Percentiles rank a stretch among this genome's conserved stretches.
Conservation (phyloP, 2,888 invertebrate species). For the Lochmaea crataegi region DNA sequence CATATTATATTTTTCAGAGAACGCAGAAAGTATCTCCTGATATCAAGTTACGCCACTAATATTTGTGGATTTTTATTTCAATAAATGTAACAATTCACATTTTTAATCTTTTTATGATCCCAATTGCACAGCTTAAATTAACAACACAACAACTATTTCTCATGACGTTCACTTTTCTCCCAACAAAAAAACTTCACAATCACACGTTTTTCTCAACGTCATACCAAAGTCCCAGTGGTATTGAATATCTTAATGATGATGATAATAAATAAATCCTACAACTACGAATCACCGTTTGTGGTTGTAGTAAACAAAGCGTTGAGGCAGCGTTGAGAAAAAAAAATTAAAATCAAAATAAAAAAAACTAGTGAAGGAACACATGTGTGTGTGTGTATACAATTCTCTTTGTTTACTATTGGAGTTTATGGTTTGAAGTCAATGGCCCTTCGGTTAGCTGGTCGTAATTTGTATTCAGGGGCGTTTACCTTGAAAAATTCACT, state of each 20-base stretch:
- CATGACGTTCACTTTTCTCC: too few relatives aligned
- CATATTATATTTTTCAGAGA: too few relatives aligned
- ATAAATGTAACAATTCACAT: too few relatives aligned
- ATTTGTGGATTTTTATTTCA: too few relatives aligned
- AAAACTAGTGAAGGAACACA: slow-evolving; percentile 27
- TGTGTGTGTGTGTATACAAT: slow-evolving; percentile 23
- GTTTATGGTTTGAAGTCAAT: slow-evolving; percentile 36
- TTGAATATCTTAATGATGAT: slow-evolving; percentile 20
- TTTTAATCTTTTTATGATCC: too few relatives aligned
- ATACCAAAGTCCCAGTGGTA: slow-evolving; percentile 9
- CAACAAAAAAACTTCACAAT: not conserved
- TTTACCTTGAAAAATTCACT: not conserved
- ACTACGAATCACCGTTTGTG: slow-evolving; percentile 21
- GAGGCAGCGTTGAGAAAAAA: slow-evolving; percentile 2
- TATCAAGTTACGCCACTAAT: too few relatives aligned
- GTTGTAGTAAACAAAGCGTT: slow-evolving; percentile 33
- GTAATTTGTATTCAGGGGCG: slow-evolving; percentile 11
- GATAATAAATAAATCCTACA: slow-evolving; percentile 14
- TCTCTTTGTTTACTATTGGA: slow-evolving; percentile 42
- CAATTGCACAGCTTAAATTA: too few relatives aligned
- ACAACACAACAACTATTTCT: not conserved
- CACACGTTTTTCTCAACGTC: slow-evolving; percentile 1
- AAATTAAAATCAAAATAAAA: slow-evolving; percentile 18
- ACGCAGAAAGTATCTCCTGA: too few relatives aligned
- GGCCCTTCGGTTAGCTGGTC: slow-evolving; percentile 34